Evolutionary conservation across 2,888 invertebrate genomes (phyloP).

Genomic region (Melanargia galathea): DNA sequence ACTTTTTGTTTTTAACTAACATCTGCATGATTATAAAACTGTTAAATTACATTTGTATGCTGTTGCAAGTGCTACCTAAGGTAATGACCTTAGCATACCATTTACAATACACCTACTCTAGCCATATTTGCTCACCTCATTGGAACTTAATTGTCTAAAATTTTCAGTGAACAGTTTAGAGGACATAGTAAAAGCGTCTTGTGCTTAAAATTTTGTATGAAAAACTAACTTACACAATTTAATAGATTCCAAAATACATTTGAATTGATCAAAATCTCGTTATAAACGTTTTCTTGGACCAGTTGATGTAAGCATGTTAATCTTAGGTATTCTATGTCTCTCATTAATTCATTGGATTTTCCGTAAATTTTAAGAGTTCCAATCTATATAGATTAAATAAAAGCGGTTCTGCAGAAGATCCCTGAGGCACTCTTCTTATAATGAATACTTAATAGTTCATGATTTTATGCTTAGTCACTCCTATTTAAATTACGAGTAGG

Average conservation of each 20-base stretch:
- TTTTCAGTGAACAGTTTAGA: slow-evolving; percentile 31
- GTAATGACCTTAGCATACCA: slow-evolving; percentile 29
- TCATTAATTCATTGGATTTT: not conserved
- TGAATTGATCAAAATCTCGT: not conserved
- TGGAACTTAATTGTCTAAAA: slow-evolving; percentile 23
- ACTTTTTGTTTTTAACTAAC: too few relatives aligned
- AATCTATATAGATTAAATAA: not conserved
- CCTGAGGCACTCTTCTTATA: not conserved
- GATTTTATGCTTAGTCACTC: not conserved
- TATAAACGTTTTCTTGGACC: not conserved
- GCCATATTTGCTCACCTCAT: slow-evolving; percentile 33
- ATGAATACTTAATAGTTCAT: not conserved
- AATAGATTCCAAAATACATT: not conserved
- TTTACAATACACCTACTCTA: slow-evolving; percentile 30
- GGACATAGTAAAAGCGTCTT: slow-evolving; percentile 17
- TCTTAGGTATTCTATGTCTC: too few relatives aligned
- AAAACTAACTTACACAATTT: not conserved
- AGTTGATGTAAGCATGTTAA: not conserved
- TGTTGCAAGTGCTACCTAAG: slow-evolving; percentile 23
- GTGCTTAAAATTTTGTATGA: not conserved
- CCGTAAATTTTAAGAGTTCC: not conserved
- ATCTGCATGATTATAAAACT: too few relatives aligned
- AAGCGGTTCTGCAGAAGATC: not conserved
- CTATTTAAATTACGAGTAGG: not conserved
- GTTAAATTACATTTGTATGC: not conserved